phyloP scores from a whole-genome alignment of 2,888 invertebrate species.

The Apocheima hispidaria region DNA sequence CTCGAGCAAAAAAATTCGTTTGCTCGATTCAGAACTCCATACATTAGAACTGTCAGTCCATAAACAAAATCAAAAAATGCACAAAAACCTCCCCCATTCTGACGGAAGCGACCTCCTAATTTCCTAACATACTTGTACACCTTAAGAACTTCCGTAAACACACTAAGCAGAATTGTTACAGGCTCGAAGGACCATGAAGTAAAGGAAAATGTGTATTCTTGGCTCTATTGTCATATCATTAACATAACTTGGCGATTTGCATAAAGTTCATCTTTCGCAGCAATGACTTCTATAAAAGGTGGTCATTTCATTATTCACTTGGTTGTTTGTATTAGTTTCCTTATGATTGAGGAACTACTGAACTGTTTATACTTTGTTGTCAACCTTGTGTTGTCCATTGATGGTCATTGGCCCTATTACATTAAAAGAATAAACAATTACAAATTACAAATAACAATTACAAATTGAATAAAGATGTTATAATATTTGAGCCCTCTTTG shows the following conservation, averaged over 20 bases:
- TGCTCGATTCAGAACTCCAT: too few species aligned
- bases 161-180: constrained; percentile 16
- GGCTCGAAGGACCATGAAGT: constrained; percentile 20
- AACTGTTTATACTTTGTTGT: not conserved
- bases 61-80: too few species aligned
- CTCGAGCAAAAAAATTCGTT: too few species aligned
- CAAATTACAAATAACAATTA: too few species aligned
- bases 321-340: constrained; percentile 21
- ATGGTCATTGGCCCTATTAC: not conserved
- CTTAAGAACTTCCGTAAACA: constrained; percentile 27
- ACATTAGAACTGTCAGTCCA: too few species aligned
- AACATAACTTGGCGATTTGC: constrained; percentile 24
- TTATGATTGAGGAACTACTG: constrained; percentile 18
- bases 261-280: constrained; percentile 19
- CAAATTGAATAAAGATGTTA: too few species aligned
- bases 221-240: constrained; percentile 23
- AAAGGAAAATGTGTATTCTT: constrained; percentile 15
- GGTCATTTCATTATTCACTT: constrained; percentile 19
- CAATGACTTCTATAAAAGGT: constrained; percentile 25
- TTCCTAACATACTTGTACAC: constrained; percentile 1
- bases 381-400: not conserved
- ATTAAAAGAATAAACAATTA: not conserved
- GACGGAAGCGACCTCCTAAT: too few species aligned
- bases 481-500: too few species aligned
- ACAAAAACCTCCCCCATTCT: too few species aligned